phyloP scores from a whole-genome alignment of 64 coral and sea anemone species.

The Orbicella faveolata region DNA sequence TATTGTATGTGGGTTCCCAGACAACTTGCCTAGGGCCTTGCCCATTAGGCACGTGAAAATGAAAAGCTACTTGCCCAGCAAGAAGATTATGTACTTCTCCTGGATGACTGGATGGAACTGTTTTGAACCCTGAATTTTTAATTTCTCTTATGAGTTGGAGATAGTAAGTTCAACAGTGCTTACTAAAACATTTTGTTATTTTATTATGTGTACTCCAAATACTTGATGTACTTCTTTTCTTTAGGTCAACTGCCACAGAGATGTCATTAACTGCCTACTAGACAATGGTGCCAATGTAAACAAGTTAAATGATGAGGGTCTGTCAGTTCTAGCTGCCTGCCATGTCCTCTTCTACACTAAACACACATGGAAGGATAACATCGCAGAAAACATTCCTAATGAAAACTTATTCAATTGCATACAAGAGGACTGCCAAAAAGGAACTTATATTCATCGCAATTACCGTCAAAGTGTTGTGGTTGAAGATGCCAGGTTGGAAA shows the following conservation, averaged over 20 bases:
- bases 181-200: too few relatives aligned
- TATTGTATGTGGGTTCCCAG: too few relatives aligned
- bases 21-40: too few relatives aligned
- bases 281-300: slow-evolving; percentile 99
- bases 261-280: slow-evolving; percentile 91
- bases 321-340: slow-evolving; percentile 94
- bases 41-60: too few relatives aligned
- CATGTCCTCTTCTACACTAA: slow-evolving; percentile 98
- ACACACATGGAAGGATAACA: slow-evolving; percentile 99
- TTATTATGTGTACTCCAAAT: too few relatives aligned
- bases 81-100: too few relatives aligned
- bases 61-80: too few relatives aligned
- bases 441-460: slow-evolving; percentile 78
- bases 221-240: too few relatives aligned
- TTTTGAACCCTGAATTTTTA: too few relatives aligned
- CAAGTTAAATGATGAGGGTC: slow-evolving; percentile 96
- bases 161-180: too few relatives aligned
- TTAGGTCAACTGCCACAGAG: slow-evolving; percentile 94
- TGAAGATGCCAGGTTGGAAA: background rate
- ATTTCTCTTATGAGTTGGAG: too few relatives aligned
- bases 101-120: too few relatives aligned
- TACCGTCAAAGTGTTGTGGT: slow-evolving; percentile 39
- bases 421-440: slow-evolving; percentile 78
- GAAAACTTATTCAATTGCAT: slow-evolving; percentile 96
- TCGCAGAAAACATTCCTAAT: slow-evolving; percentile 72